Base-by-base conservation (phyloP, 2,888 invertebrate genomes). In the Isotomurus palustris region DNA sequence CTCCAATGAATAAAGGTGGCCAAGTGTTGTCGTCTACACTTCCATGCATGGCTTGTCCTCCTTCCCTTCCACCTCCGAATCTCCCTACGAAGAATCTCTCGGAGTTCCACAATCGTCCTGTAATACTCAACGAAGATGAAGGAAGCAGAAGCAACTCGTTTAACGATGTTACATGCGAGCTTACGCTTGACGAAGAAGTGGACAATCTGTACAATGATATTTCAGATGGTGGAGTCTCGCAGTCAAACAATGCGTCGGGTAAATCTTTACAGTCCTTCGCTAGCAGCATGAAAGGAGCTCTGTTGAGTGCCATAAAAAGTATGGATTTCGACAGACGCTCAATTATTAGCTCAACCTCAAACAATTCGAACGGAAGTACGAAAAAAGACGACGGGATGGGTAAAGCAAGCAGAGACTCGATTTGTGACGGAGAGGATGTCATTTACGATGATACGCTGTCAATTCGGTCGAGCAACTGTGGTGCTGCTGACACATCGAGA, bases 371-470 rank as follows among this genome's bases (percentile, higher is more conserved):
- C 35, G 57, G 52, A 36, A 52, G 50, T 25, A 55, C 27, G 32
- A 52, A n/a, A 24, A 19, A 12, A 28, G 32, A 28, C 5, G 6
- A 40, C 6, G 10, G 6, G 6, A 17, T n/a, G 8, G 19, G 6
- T 17, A 14, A 3, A 5, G 27, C 6, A 4, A 22, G 21, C 6
- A 21, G 28, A 17, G 28, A 6, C n/a, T 4, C 10, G 5, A 14
- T 22, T 8, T 44, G 44, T 25, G 35, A 38, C 22, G 44, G 28
- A 17, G 38, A 45, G 5, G 43, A 59, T 14, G 43, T 70, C 5
- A 66, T 70, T 53, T 70, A 70, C 48, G 70, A 70, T 49, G 70
- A 70, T 54, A 68, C 68, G 3, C 45, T 64, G 12, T 67, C 68
- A 24, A 27, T 68, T 24, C 63, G 60, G n/a, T 60, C 64, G 8